Evolutionary conservation across 2,113 vertebrate genomes (phyloP).

Genomic region (Chaetorhynchus papuensis): DNA sequence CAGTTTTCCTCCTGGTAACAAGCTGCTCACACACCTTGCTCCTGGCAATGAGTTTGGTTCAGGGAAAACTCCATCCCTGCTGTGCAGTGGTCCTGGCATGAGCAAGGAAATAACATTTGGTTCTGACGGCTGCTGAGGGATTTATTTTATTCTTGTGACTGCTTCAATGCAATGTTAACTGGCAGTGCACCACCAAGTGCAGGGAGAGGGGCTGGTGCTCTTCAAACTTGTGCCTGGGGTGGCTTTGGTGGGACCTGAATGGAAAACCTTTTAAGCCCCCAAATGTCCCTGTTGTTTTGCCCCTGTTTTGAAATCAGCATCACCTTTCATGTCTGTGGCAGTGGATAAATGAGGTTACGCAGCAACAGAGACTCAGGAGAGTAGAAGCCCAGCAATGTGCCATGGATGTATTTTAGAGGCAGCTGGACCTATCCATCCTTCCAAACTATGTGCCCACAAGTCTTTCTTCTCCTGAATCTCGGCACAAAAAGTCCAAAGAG

Average conservation of each 20-base stretch:
- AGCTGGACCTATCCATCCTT: background rate
- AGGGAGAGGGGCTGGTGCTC: background rate
- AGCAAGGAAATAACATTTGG: background rate
- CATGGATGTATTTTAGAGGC: background rate
- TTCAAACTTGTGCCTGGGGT: rapidly evolving
- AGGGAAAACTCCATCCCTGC: background rate
- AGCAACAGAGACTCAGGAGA: background rate
- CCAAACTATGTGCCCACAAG: rapidly evolving
- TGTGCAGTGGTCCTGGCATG: background rate
- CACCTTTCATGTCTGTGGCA: background rate
- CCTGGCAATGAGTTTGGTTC: background rate
- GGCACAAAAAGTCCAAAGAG: background rate
- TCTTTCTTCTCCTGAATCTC: background rate
- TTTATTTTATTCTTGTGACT: background rate
- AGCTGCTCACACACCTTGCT: background rate
- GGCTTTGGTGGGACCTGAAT: background rate
- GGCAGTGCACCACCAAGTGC: background rate
- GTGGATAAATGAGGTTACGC: background rate
- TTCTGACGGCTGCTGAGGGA: background rate
- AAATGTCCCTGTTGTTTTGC: background rate
- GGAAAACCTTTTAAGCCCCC: background rate
- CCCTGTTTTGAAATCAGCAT: background rate
- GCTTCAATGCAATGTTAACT: background rate
- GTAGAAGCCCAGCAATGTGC: background rate
- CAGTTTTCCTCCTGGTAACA: background rate